Evolutionary conservation across 2,888 invertebrate species (phyloP), one percentile per base, ranked within the genome.

Genomic region (Neocrepidodera transversa): DNA sequence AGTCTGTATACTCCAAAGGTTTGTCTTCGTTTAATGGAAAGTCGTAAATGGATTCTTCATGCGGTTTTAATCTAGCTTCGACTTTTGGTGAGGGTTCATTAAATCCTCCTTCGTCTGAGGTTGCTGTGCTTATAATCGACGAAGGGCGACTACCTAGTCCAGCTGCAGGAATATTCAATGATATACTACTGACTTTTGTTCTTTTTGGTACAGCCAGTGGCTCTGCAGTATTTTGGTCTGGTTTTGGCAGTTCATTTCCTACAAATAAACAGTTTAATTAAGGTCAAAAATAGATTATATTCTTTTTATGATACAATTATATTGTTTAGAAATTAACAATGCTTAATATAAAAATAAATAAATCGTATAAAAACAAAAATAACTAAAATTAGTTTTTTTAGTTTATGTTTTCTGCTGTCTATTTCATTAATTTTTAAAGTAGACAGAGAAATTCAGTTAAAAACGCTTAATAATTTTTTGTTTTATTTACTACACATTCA

Each of bases 61-160:
- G 77, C 5, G 78, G 78, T 54, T 74, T 74, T 30, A 78, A 65
- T 65, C 69, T 74, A 8, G 87, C 88, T 78, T 87, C 87, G 70
- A 89, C 85, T 77, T 87, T 87, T 11, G 88, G 87, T 62, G 85
- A 86, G 17, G 87, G 87, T 78, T 88, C 89, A 78, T 88, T 88
- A 80, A 88, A 88, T 48, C 88, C 88, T 51, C 88, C 69, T 62
- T 67, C 62, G 53, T 64, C 62, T 16, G 71, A 67, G 6, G 78
- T 75, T 14, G 76, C 66, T 16, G 85, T 85, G 69, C 90, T 89
- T 48, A 90, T 84, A 60, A 89, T 85, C 63, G 90, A 90, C 10
- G 88, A 81, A 71, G 84, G 86, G 65, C 83, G 85, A 59, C 82
- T 86, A 69, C 86, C 85, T 65, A 86, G 72, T 18, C 86, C 87